A percentile compares a stretch with the other conserved stretches of the same genome.
These are phyloP conservation scores for Cheirogaleus medius DNA, from an alignment of 2,113 vertebrate genomes.

Conservation along the genomic window DNA sequence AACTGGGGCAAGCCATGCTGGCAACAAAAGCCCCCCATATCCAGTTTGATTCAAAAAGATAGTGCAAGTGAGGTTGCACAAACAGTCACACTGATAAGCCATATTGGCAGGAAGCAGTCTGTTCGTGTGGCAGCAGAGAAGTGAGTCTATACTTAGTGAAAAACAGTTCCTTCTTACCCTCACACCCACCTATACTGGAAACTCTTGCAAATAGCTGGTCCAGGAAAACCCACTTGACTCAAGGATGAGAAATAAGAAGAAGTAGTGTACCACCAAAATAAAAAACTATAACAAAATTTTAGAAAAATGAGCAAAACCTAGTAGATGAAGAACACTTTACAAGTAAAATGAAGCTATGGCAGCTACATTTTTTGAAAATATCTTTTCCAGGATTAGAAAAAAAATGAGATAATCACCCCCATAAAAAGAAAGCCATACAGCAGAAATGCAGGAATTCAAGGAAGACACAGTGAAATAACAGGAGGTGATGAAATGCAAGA, in stretches of 20 bases:
- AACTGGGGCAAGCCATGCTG: background rate
- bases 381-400: background rate
- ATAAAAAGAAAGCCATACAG: background rate
- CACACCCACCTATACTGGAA: background rate
- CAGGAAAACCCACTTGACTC: background rate
- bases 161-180: background rate
- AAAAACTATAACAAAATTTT: background rate
- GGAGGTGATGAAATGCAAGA: background rate
- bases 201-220: background rate
- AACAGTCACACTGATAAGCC: background rate
- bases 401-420: background rate
- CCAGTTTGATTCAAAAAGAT: background rate
- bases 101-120: background rate
- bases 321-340: background rate
- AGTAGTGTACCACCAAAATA: background rate
- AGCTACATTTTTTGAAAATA: background rate
- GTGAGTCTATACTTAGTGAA: background rate
- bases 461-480: background rate
- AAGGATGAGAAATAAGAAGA: background rate
- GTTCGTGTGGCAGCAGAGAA: background rate
- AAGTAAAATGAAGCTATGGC: background rate
- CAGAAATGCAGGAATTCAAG: background rate
- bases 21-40: background rate
- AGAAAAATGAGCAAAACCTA: background rate
- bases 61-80: background rate